Evolutionary conservation across 2,113 vertebrate species (phyloP).

Genomic region (Amazona vittata): DNA sequence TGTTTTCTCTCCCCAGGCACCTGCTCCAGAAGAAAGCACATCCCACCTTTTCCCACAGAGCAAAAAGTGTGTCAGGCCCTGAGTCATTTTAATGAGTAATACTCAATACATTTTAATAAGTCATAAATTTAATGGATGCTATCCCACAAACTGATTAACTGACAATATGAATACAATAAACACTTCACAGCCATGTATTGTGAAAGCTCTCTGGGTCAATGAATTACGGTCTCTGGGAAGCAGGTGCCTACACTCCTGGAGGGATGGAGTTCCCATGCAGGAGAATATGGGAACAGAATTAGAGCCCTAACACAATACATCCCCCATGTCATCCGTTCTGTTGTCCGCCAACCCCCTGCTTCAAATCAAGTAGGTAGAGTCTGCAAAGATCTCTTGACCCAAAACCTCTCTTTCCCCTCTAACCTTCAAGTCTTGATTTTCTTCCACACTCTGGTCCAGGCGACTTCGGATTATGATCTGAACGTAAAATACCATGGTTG

Average conservation of each 20-base stretch:
- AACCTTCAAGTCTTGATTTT: constrained; percentile 93
- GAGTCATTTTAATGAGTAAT: neutral
- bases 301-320: neutral
- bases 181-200: neutral
- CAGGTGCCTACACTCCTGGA: neutral
- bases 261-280: neutral
- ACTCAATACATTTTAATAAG: neutral
- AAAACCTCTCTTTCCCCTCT: neutral
- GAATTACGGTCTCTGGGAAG: neutral
- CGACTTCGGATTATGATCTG: constrained; percentile 90
- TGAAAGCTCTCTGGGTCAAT: neutral
- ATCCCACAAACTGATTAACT: neutral
- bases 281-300: neutral
- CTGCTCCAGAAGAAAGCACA: neutral
- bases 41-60: neutral
- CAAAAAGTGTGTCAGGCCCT: neutral
- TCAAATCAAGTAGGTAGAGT: neutral
- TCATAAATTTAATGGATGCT: neutral
- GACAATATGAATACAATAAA: neutral
- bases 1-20: neutral
- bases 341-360: neutral
- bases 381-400: neutral
- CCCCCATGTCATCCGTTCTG: neutral
- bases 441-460: constrained; percentile 94
- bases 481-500: neutral